Percentiles rank a stretch among this genome's conserved stretches.
phyloP scores from a whole-genome alignment of 2,113 vertebrate species.

The Apodemus sylvaticus region DNA sequence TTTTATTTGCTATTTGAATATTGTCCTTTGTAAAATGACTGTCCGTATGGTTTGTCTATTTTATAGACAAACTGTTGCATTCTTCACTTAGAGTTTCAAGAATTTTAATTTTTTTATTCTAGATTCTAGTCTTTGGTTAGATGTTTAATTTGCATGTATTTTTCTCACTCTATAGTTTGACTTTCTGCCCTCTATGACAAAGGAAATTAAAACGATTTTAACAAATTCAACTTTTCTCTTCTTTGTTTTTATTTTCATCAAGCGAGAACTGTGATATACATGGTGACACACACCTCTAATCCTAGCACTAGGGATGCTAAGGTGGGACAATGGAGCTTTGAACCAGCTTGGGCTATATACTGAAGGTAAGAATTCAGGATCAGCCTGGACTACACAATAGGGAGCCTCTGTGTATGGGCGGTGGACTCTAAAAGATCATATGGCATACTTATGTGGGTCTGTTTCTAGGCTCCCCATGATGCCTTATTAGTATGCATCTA shows the following conservation, averaged over 20 bases:
- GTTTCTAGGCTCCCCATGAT: background rate
- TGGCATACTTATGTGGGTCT: background rate
- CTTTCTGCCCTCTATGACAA: background rate
- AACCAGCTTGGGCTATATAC: background rate
- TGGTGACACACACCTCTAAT: background rate
- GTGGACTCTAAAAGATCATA: too few relatives aligned
- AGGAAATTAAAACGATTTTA: background rate
- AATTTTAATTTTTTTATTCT: background rate
- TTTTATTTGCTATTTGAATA: background rate
- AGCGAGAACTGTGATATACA: background rate
- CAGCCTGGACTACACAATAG: background rate
- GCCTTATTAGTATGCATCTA: background rate
- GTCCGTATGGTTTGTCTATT: background rate
- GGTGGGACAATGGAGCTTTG: background rate
- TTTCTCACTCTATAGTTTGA: background rate
- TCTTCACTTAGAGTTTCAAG: background rate
- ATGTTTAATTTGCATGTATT: background rate
- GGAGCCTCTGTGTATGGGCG: background rate
- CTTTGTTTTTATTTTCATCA: background rate
- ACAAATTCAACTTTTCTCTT: background rate
- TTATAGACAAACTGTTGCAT: background rate
- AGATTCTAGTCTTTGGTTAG: background rate
- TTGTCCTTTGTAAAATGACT: background rate
- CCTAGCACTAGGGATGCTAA: background rate
- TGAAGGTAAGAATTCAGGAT: background rate